Conservation (phyloP, 2,797 vertebrate species). For the Channallabes apus region DNA sequence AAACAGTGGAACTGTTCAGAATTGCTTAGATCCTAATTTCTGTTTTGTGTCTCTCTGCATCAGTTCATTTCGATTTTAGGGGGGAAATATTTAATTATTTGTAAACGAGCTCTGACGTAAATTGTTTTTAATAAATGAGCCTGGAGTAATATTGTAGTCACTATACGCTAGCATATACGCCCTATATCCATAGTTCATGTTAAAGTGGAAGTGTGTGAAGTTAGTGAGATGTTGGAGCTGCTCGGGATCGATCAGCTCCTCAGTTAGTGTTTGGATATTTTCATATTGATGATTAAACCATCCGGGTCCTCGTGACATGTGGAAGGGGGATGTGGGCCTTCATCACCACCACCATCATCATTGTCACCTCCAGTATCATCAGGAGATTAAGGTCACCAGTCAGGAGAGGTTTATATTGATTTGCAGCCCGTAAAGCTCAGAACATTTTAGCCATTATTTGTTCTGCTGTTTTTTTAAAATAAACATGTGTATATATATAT, state of each 20-base stretch:
- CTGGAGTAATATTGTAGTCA: neutral
- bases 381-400: neutral
- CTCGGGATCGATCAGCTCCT: neutral
- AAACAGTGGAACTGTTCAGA: constrained; percentile 25
- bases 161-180: neutral
- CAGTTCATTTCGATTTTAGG: constrained; percentile 1
- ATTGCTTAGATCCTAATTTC: constrained; percentile 15
- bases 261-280: constrained; percentile 4
- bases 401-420: neutral
- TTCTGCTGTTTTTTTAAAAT: too few species aligned
- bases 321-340: neutral
- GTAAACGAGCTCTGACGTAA: neutral
- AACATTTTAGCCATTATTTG: too few species aligned
- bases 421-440: too few species aligned
- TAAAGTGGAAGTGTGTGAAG: neutral
- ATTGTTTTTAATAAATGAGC: neutral
- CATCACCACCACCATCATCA: neutral
- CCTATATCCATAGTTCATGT: too few species aligned
- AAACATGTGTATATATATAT: too few species aligned
- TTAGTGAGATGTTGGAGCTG: neutral
- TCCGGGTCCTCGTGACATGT: neutral
- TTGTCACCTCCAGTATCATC: neutral
- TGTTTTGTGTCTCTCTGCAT: constrained; percentile 17
- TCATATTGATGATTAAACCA: neutral
- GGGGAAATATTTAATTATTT: neutral